phyloP scores from a whole-genome alignment of 2,888 invertebrate species.

The Tholera decimalis region DNA sequence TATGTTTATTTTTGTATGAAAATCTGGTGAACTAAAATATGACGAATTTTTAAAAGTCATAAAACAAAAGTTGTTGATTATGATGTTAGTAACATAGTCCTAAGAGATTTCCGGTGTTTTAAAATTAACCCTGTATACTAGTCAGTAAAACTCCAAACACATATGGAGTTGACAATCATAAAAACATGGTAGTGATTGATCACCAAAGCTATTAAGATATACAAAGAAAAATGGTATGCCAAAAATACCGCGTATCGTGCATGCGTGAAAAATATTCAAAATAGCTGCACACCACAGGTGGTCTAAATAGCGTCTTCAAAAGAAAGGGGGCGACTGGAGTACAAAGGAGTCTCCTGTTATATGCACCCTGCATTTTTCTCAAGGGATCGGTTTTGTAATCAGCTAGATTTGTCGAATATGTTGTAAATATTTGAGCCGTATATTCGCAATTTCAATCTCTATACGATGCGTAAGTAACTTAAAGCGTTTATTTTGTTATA shows the following conservation, averaged over 20 bases:
- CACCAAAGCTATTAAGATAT: conserved; percentile 6
- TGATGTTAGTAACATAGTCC: too few relatives aligned
- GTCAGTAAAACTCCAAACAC: too few relatives aligned
- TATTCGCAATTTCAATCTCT: background rate
- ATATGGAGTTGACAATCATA: background rate
- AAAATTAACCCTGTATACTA: too few relatives aligned
- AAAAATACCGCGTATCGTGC: conserved; percentile 38
- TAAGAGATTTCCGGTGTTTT: too few relatives aligned
- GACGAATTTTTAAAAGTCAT: too few relatives aligned
- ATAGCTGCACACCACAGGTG: conserved; percentile 49
- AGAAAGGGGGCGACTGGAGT: conserved; percentile 33
- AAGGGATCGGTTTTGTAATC: conserved; percentile 50
- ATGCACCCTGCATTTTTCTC: conserved; percentile 55
- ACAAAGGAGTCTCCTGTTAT: conserved; percentile 36
- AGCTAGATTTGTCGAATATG: conserved; percentile 41
- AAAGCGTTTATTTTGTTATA: background rate
- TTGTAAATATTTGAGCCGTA: background rate
- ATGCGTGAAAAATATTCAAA: conserved; percentile 53
- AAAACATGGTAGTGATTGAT: conserved; percentile 29
- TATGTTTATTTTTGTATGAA: too few relatives aligned
- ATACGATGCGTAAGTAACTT: background rate
- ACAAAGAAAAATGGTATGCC: conserved; percentile 38
- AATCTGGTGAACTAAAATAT: too few relatives aligned
- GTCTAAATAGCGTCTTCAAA: conserved; percentile 52
- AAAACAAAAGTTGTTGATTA: too few relatives aligned